A percentile compares a stretch with the other conserved stretches of the same genome.
These are phyloP conservation scores for Heteromyza rotundicornis DNA, from an alignment of 2,888 invertebrate species.

Conservation along the genomic window DNA sequence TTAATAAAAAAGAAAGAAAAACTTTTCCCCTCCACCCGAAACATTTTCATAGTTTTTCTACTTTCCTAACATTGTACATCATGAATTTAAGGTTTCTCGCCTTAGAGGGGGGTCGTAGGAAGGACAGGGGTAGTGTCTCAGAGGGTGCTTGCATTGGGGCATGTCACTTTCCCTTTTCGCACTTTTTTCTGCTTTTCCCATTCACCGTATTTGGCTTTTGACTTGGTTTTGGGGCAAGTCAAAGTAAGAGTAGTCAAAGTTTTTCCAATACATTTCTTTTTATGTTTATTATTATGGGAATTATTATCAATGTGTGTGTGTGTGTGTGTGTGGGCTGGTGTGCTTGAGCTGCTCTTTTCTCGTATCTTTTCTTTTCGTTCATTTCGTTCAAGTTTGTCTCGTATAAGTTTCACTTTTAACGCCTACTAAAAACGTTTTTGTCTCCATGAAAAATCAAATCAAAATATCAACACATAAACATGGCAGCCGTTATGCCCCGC, in stretches of 20 bases:
- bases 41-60: too few species aligned
- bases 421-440: slow-evolving; percentile 3
- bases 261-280: slow-evolving; percentile 1
- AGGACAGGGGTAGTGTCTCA: too few species aligned
- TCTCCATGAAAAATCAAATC: neutral
- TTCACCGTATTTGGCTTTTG: too few species aligned
- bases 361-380: neutral
- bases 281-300: neutral
- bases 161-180: neutral
- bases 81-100: too few species aligned
- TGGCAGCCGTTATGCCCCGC: neutral
- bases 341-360: neutral
- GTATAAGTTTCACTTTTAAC: neutral
- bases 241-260: neutral
- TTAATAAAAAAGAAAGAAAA: slow-evolving; percentile 50
- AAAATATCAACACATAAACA: neutral
- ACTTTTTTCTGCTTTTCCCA: neutral
- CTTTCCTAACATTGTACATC: too few species aligned
- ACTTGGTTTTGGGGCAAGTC: neutral
- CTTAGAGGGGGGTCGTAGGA: too few species aligned
- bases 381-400: neutral
- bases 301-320: neutral
- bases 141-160: too few species aligned
- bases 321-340: neutral
- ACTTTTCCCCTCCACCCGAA: slow-evolving; percentile 25